phyloP scores from a whole-genome alignment of 2,888 invertebrate genomes.

The Julus scandinavius region DNA sequence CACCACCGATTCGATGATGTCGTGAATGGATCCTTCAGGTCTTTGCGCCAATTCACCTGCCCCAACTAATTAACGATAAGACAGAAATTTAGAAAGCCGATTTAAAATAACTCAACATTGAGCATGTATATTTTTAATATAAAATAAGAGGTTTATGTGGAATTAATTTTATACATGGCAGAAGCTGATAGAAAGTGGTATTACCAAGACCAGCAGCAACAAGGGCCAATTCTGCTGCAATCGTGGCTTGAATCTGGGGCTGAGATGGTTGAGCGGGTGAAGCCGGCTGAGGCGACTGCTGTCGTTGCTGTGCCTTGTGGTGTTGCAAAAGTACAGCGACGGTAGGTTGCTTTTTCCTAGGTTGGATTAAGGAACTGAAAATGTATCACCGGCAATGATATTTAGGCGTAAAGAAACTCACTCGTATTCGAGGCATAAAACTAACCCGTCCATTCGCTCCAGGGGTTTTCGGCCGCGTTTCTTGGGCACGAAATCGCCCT shows the following conservation, averaged over 20 bases:
- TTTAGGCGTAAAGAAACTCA: neutral
- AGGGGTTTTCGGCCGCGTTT: conserved; percentile 56
- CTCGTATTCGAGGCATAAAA: neutral
- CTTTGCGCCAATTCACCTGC: neutral
- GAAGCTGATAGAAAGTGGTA: neutral
- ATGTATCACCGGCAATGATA: neutral
- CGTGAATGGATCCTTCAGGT: conserved; percentile 58
- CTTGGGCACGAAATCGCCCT: conserved; percentile 47
- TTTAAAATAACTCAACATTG: no score
- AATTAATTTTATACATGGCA: neutral
- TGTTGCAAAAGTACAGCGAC: conserved; percentile 64
- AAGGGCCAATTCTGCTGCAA: conserved; percentile 31
- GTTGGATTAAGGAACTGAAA: conserved; percentile 60
- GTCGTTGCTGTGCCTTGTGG: conserved; percentile 60
- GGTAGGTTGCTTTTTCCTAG: conserved; percentile 63
- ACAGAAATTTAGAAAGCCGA: no score
- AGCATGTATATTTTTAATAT: neutral
- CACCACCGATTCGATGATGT: conserved; percentile 60
- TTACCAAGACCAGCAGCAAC: neutral
- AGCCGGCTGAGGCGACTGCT: conserved; percentile 53
- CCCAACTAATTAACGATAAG: neutral
- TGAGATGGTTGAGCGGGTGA: neutral
- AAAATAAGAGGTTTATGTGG: neutral
- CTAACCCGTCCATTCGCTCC: conserved; percentile 55
- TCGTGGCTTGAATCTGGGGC: neutral